phyloP scores from a whole-genome alignment of 2,797 vertebrate species.

The Tenualosa ilisha region DNA sequence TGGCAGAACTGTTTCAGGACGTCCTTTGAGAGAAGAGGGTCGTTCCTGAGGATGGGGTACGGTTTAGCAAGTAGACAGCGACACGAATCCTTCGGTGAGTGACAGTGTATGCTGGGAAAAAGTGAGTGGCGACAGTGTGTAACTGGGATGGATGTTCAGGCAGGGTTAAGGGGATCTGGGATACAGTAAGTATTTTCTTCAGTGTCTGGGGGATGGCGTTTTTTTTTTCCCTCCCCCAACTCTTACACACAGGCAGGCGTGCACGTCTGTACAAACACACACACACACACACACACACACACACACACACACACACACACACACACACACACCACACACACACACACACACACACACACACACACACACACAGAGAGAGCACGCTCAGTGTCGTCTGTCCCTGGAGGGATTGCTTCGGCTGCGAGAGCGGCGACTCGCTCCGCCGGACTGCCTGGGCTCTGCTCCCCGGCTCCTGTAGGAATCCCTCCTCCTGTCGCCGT shows the following conservation, averaged over 20 bases:
- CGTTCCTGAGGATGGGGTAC: not conserved
- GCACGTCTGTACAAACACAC: not conserved
- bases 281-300: not conserved
- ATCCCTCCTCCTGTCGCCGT: conserved; percentile 71
- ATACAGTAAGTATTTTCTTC: conserved; percentile 23
- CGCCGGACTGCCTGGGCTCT: conserved; percentile 59
- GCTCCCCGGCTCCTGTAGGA: conserved; percentile 66
- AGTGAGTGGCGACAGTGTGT: conserved; percentile 2
- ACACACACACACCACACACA: conserved; percentile 9
- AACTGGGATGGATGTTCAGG: not conserved
- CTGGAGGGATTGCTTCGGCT: conserved; percentile 86
- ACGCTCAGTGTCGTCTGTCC: conserved; percentile 78
- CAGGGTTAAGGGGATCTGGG: not conserved
- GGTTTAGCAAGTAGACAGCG: not conserved
- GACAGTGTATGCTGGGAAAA: not conserved
- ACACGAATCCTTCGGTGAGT: not conserved
- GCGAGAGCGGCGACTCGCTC: conserved; percentile 73
- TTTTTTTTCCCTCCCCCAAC: conserved; percentile 1
- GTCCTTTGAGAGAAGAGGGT: not conserved
- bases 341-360: too few species aligned
- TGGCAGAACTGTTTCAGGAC: not conserved
- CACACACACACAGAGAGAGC: conserved; percentile 42
- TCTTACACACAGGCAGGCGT: conserved; percentile 9
- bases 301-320: not conserved
- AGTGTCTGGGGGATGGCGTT: conserved; percentile 11